These are phyloP conservation scores for Athalia circularis DNA, from an alignment of 2,888 invertebrate genomes.

Conservation along the genomic window DNA sequence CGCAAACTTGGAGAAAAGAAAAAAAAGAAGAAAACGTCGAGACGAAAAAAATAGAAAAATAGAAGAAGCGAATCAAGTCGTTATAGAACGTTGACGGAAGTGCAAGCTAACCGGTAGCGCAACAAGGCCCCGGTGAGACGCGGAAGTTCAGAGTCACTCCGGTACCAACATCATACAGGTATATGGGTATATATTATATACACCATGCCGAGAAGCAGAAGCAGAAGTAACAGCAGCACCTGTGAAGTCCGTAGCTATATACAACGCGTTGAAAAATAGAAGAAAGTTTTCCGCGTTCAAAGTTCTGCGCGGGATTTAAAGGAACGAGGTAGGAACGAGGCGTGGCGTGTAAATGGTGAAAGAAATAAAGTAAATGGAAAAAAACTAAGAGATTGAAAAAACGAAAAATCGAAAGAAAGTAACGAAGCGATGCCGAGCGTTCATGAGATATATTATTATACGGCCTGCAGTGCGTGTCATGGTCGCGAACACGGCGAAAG, in stretches of 20 bases:
- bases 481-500: slow-evolving; percentile 36
- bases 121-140: background rate
- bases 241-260: background rate
- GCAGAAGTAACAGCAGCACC: background rate
- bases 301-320: background rate
- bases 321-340: too few relatives aligned
- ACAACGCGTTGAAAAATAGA: slow-evolving; percentile 1
- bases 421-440: slow-evolving; percentile 15
- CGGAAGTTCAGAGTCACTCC: slow-evolving; percentile 11
- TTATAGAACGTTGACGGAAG: slow-evolving; percentile 13
- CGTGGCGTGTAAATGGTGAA: too few relatives aligned
- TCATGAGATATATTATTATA: background rate
- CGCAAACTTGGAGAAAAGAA: background rate
- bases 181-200: too few relatives aligned
- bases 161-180: too few relatives aligned
- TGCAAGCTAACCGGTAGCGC: background rate
- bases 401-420: background rate
- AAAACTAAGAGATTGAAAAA: background rate
- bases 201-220: background rate
- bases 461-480: slow-evolving; percentile 9
- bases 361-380: too few relatives aligned
- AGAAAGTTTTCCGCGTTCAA: slow-evolving; percentile 26
- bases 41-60: background rate
- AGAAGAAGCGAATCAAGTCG: background rate
- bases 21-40: background rate